A percentile compares a stretch with the other conserved stretches of the same genome.
Evolutionary conservation across 2,797 vertebrate genomes (phyloP).

Genomic region (Semotilus atromaculatus): DNA sequence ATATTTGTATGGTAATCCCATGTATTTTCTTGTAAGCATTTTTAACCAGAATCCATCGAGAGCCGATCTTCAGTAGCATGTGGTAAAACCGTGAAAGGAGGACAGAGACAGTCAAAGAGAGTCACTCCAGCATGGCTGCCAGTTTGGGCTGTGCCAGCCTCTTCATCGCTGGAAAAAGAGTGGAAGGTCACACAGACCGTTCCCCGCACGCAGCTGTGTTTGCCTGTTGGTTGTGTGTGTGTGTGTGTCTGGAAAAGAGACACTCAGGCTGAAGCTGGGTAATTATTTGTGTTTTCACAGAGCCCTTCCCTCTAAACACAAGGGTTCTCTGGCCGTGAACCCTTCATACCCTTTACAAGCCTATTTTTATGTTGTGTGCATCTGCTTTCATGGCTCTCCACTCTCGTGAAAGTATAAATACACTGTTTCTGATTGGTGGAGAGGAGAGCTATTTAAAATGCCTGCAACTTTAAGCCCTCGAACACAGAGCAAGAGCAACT

Average conservation of each 20-base stretch:
- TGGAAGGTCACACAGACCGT: conserved; percentile 11
- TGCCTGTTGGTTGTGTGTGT: conserved; percentile 3
- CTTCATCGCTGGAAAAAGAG: conserved; percentile 25
- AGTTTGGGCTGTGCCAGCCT: conserved; percentile 38
- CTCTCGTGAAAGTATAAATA: conserved; percentile 76
- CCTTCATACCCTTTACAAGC: conserved; percentile 72
- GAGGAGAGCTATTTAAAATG: conserved; percentile 47
- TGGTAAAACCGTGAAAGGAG: not conserved
- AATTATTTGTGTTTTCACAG: conserved; percentile 76
- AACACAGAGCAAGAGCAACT: conserved; percentile 54
- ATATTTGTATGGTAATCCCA: not conserved
- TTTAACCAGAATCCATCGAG: not conserved
- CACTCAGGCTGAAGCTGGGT: conserved; percentile 74
- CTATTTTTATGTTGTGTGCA: conserved; percentile 68
- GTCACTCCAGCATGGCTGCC: conserved; percentile 2
- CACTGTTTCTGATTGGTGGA: conserved; percentile 59
- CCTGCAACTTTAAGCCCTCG: conserved; percentile 60
- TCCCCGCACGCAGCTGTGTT: conserved; percentile 34
- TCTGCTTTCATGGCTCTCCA: conserved; percentile 67
- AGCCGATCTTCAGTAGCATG: not conserved
- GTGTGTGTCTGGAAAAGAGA: conserved; percentile 55
- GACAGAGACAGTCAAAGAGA: not conserved
- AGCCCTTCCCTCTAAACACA: conserved; percentile 65
- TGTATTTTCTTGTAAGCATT: not conserved
- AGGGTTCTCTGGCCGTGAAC: conserved; percentile 69